These are phyloP conservation scores for Chaenodraco wilsoni DNA, from an alignment of 2,797 vertebrate genomes.

Conservation along the genomic window DNA sequence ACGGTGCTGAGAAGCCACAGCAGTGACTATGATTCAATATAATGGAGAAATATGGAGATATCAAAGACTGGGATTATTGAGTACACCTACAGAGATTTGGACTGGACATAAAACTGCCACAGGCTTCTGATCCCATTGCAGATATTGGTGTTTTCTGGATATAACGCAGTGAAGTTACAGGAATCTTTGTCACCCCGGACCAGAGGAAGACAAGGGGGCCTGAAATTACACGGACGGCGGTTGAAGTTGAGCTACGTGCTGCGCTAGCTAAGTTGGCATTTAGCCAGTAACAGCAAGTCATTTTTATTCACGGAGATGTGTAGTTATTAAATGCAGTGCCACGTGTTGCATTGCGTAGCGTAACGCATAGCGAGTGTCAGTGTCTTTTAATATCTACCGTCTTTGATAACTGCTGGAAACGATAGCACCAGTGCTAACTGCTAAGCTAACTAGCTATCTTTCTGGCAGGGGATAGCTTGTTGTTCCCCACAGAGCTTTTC, in stretches of 20 bases:
- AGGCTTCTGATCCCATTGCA: not conserved
- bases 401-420: not conserved
- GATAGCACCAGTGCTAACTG: slow-evolving; percentile 26
- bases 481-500: slow-evolving; percentile 36
- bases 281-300: not conserved
- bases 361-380: not conserved
- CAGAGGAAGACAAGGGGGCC: slow-evolving; percentile 65
- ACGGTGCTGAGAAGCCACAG: not conserved
- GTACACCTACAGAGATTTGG: slow-evolving; percentile 28
- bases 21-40: slow-evolving; percentile 37
- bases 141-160: slow-evolving; percentile 21
- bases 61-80: slow-evolving; percentile 36
- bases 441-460: slow-evolving; percentile 58
- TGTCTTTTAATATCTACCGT: slow-evolving; percentile 7
- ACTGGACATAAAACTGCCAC: slow-evolving; percentile 43
- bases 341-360: not conserved
- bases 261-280: slow-evolving; percentile 54
- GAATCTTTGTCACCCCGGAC: slow-evolving; percentile 66
- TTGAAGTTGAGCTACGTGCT: slow-evolving; percentile 52
- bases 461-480: slow-evolving; percentile 53
- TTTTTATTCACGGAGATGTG: not conserved
- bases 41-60: slow-evolving; percentile 61
- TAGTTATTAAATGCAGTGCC: not conserved
- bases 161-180: slow-evolving; percentile 47
- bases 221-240: slow-evolving; percentile 50